Conservation (phyloP, 2,113 vertebrate genomes). For the Protobothrops flavoviridis region DNA sequence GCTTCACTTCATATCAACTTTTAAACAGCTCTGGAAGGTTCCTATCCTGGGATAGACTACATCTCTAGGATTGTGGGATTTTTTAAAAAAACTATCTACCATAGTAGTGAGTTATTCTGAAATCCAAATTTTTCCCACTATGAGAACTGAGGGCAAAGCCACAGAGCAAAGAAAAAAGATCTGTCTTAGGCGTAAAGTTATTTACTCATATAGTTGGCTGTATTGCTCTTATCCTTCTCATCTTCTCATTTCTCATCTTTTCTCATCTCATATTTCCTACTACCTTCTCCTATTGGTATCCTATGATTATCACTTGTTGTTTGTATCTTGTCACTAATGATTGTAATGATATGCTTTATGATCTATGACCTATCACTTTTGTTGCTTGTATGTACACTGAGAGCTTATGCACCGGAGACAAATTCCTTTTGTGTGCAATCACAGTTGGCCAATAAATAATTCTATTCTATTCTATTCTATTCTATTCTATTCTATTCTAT, state of each 20-base stretch:
- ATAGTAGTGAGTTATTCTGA: neutral
- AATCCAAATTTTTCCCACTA: neutral
- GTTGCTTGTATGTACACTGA: neutral
- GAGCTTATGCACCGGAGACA: neutral
- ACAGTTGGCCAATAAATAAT: too few relatives aligned
- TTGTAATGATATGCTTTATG: neutral
- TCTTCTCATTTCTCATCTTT: neutral
- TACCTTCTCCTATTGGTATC: neutral
- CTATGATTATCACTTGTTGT: neutral
- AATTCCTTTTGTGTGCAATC: neutral
- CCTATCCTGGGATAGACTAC: neutral
- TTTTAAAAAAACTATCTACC: neutral
- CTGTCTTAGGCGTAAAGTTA: neutral
- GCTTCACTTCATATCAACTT: neutral
- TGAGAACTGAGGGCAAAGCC: neutral
- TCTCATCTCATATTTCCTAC: neutral
- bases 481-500: neutral
- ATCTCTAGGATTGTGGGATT: neutral
- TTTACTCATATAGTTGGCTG: neutral
- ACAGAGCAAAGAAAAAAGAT: neutral
- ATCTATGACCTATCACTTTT: neutral
- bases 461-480: too few relatives aligned
- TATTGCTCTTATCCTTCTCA: neutral
- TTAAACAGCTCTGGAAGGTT: neutral
- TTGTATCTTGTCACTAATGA: neutral